Evolutionary conservation across 2,888 invertebrate genomes (phyloP).

Genomic region (Protonemura montana): DNA sequence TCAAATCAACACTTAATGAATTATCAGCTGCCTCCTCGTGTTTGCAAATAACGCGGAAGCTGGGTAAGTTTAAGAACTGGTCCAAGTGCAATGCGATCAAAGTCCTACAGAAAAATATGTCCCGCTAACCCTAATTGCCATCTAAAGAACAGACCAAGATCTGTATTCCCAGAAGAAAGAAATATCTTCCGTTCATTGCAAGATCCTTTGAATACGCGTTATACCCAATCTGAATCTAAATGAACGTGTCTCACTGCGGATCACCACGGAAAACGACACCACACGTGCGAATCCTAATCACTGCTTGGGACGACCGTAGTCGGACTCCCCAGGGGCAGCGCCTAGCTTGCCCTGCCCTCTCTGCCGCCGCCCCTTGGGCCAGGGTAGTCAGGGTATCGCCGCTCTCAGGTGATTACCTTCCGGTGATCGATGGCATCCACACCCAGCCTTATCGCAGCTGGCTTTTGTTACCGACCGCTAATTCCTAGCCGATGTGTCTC

Average conservation of each 20-base stretch:
- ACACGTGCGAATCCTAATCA: background rate
- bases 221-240: background rate
- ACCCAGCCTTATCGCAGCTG: conserved; percentile 17
- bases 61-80: too few relatives aligned
- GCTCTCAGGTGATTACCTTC: conserved; percentile 31
- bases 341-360: background rate
- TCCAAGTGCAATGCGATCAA: too few relatives aligned
- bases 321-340: background rate
- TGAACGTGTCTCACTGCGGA: background rate
- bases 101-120: too few relatives aligned
- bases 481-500: conserved; percentile 29
- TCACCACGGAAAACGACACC: background rate
- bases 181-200: too few relatives aligned
- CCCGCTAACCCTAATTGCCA: too few relatives aligned
- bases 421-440: conserved; percentile 30
- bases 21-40: background rate
- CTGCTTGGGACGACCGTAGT: background rate
- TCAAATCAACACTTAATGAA: background rate
- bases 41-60: too few relatives aligned
- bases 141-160: too few relatives aligned
- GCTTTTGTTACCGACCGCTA: conserved; percentile 35
- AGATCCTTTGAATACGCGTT: too few relatives aligned
- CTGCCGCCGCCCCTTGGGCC: background rate
- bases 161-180: too few relatives aligned
- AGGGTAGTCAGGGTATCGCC: background rate